These are phyloP conservation scores for Pseudomyrmex pallidus DNA, from an alignment of 1,140 invertebrate genomes.

Conservation along the genomic window DNA sequence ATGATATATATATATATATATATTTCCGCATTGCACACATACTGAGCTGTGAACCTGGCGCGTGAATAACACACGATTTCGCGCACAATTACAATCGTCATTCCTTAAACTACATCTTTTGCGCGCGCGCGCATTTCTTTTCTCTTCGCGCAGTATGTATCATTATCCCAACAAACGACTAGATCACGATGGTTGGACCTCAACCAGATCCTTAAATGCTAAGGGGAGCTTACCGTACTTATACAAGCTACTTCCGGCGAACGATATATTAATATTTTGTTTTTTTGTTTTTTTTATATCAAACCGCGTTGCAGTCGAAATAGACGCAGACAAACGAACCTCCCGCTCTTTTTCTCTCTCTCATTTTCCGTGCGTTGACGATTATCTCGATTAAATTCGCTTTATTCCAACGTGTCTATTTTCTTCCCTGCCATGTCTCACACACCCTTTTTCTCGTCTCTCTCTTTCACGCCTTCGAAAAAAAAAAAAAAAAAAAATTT, in stretches of 20 bases:
- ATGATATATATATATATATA: background rate
- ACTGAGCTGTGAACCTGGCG: slow-evolving; percentile 2
- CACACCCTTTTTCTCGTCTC: background rate
- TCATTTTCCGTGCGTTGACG: background rate
- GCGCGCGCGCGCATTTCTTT: slow-evolving; percentile 9
- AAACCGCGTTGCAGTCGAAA: slow-evolving; percentile 67
- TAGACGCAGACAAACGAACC: slow-evolving; percentile 66
- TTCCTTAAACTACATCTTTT: no score
- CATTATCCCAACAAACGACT: slow-evolving; percentile 80
- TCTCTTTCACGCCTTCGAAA: background rate
- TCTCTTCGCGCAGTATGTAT: slow-evolving; percentile 57
- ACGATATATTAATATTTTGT: slow-evolving; percentile 71
- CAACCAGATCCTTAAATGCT: slow-evolving; percentile 82
- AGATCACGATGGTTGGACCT: slow-evolving; percentile 82
- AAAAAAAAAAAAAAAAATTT: no score
- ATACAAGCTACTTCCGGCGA: slow-evolving; percentile 67
- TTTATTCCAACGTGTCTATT: slow-evolving; percentile 20
- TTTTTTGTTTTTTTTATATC: slow-evolving; percentile 66
- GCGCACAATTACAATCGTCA: no score
- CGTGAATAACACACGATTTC: background rate
- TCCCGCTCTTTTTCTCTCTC: slow-evolving; percentile 29
- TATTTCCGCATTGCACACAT: background rate
- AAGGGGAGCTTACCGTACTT: slow-evolving; percentile 73
- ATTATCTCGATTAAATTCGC: slow-evolving; percentile 47
- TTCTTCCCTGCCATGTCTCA: background rate